These are phyloP conservation scores for Amyelois transitella DNA, from an alignment of 1,140 invertebrate genomes.

Conservation along the genomic window DNA sequence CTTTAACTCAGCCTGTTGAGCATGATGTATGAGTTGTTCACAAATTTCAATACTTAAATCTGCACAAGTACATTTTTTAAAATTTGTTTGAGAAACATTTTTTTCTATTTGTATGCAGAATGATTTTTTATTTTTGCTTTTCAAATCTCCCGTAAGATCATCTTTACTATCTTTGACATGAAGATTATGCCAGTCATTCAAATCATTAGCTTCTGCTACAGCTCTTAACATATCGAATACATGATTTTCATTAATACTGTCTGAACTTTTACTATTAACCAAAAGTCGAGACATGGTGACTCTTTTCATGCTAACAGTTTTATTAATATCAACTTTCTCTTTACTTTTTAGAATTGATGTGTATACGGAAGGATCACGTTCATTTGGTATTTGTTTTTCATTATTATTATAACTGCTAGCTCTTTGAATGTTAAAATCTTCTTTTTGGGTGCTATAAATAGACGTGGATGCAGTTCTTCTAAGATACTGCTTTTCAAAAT, in stretches of 20 bases:
- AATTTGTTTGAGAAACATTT: slow-evolving; percentile 46
- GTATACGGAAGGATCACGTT: background rate
- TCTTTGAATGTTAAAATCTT: background rate
- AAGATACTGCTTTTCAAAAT: background rate
- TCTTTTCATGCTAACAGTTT: slow-evolving; percentile 33
- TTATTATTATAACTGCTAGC: background rate
- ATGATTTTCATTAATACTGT: slow-evolving; percentile 19
- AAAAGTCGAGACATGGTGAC: slow-evolving; percentile 42
- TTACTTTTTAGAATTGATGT: slow-evolving; percentile 40
- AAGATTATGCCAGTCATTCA: slow-evolving; percentile 45
- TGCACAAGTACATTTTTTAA: slow-evolving; percentile 50
- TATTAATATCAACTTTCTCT: slow-evolving; percentile 8
- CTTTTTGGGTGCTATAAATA: background rate
- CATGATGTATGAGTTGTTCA: slow-evolving; percentile 54
- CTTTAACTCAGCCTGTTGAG: slow-evolving; percentile 53
- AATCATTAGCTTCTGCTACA: slow-evolving; percentile 34
- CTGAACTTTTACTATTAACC: slow-evolving; percentile 27
- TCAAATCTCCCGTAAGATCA: slow-evolving; percentile 16
- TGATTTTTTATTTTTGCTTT: slow-evolving; percentile 22
- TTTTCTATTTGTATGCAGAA: slow-evolving; percentile 48
- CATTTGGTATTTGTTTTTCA: background rate
- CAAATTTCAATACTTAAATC: slow-evolving; percentile 53
- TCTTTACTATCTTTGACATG: slow-evolving; percentile 50
- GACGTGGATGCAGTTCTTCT: slow-evolving; percentile 14
- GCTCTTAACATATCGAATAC: slow-evolving; percentile 43